Base-by-base conservation (phyloP, 1,140 invertebrate species). In the Ectropis grisescens region DNA sequence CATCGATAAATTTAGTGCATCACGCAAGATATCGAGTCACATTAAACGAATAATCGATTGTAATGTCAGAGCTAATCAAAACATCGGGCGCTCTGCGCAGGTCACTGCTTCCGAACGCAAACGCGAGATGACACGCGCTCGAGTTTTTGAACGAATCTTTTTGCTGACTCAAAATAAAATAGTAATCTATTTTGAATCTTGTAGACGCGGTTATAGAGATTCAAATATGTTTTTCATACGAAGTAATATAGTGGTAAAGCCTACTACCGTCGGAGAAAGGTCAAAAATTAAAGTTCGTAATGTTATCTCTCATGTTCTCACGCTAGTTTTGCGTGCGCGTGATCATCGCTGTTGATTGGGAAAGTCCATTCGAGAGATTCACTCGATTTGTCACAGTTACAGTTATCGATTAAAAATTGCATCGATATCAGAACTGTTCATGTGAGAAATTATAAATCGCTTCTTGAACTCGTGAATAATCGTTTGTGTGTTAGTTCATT, bases 11-110 rank as follows among this genome's bases (percentile, higher is more conserved):
- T 37, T 16, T 11, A 37, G 46, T 46, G 52, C 54, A 66, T 38
- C 37, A 45, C 50, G 47, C 41, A 46, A 55, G 40, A 51, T 51
- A 65, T 74, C 69, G 56, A 53, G 43, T 74, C 57, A 66, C 45
- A 64, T 75, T 64, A 71, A 50, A 62, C 57, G 54, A 74, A 69
- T 75, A 79, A 79, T 79, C 70, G 74, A 74, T 79, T 72, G 62
- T 65, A 72, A 72, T 71, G 71, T 75, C 67, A 72, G 61, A 33
- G 58, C 50, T 60, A 80, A 80, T 80, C 75, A 76, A 74, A 80
- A 75, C 66, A 76, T 61, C 56, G 58, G 41, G 38, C 37, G 40
- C 34, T 31, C 32, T 32, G 56, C 57, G 40, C 74, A 67, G 71
- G 75, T 80, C 74, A 71, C 46, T 56, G 75, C 67, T 70, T 72